Evolutionary conservation across 1,140 invertebrate genomes (phyloP), one percentile per base, ranked within the genome.

Genomic region (Brevipalpus yothersi): DNA sequence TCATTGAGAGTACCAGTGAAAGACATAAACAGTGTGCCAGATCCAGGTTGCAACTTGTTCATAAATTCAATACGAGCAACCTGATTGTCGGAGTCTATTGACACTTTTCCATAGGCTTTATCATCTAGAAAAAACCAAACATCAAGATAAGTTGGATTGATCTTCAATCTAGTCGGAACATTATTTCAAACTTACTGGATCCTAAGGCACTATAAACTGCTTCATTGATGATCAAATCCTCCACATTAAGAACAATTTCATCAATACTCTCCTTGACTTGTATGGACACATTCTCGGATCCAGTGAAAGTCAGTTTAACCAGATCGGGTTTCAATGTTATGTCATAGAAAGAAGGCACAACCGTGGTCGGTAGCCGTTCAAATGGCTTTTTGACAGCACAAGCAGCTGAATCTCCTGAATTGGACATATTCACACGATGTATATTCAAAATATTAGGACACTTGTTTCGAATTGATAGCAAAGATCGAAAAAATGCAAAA

Each of bases 1-100:
- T 94, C 86, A 71, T 90, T 91, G 17, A 94, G 76, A 67, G 81
- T 79, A 3, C 88, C 89, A 2, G 76, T 79, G 69, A 90, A 94
- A 54, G 78, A 72, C 63, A 92, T 75, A 49, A 71, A 71, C 21
- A 94, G 68, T 1, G 70, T 71, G n/a, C 82, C 85, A 17, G 72
- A 67, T 0, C 83, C 86, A 49, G 72, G 63, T 0, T 76, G 70
- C 13, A 90, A 66, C 15, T 71, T 61, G 51, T 80, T 68, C 4
- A 73, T 67, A 66, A 88, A 86, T 41, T 71, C 68, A 58, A 89
- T 73, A n/a, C 75, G 78, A 0, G 77, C 76, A 5, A 80, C 84
- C 72, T 88, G 83, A 39, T 31, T 39, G 15, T 39, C 23, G 3
- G 53, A 8, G 21, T 55, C 49, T 10, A 51, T n/a, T 10, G 49